Evolutionary conservation across 2,113 vertebrate species (phyloP), one percentile per base, ranked within the genome.

Genomic region (Callithrix jacchus): DNA sequence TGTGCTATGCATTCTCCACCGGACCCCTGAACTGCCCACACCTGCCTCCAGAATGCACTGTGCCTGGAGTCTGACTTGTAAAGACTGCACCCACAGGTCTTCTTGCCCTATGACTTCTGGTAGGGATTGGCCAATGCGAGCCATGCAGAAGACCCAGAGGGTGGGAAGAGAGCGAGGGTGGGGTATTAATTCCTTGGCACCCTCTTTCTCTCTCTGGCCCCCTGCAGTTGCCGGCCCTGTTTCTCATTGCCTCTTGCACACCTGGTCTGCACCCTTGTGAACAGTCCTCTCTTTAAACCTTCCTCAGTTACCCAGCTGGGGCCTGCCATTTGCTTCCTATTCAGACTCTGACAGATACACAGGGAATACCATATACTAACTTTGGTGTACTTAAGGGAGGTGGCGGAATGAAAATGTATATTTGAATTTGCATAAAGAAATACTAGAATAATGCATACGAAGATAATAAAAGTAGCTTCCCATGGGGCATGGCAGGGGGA

Each of bases 1-100:
- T 35, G 25, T 10, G 42, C 52, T 13, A 2, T 0, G 1, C 2
- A 0, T 16, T 76, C 45, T 35, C 32, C 79, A 4, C 0, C 0
- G 3, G 16, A 10, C 37, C 14, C n/a, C 68, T 6, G 25, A 35
- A 40, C 40, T 61, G 25, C n/a, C 32, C 73, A 30, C 25, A 5
- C 2, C 20, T 37, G 23, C 27, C 54, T 64, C 64, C 49, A 71
- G 61, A 30, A 52, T 56, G 30, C 70, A 68, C 18, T 35, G 20
- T 3, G 3, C 8, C 23, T 2, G 1, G 52, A n/a, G 49, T 17
- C 52, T 70, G 64, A 5, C 32, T 25, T 17, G 25, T 16, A 4
- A 45, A 45, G n/a, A 37, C 23, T 3, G 3, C 40, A 37, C 37
- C 35, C 27, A 6, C 71, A 30, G 74, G 64, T 12, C 27, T 42